Conservation (phyloP, 2,888 invertebrate genomes). For the Bruchidius siliquastri region DNA sequence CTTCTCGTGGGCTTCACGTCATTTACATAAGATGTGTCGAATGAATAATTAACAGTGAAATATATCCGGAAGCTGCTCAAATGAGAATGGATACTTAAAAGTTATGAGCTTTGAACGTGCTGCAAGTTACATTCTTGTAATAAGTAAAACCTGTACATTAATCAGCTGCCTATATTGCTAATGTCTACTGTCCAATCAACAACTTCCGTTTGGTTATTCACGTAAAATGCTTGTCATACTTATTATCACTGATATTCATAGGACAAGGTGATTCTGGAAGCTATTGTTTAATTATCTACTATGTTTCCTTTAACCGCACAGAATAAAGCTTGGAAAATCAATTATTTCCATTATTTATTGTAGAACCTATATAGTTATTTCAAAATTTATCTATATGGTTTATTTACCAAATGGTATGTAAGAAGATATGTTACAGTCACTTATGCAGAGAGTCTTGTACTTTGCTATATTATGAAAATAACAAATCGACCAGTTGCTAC, state of each 20-base stretch:
- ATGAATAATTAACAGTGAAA: not conserved
- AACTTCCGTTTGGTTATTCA: not conserved
- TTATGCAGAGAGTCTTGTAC: no score
- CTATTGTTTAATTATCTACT: not conserved
- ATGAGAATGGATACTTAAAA: not conserved
- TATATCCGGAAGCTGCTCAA: not conserved
- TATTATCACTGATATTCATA: not conserved
- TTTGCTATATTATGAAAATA: no score
- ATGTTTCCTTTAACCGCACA: not conserved
- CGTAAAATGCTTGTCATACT: not conserved
- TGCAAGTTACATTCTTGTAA: not conserved
- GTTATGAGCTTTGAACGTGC: not conserved
- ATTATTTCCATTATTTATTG: no score
- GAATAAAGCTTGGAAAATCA: no score
- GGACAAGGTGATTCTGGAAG: not conserved
- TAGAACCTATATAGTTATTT: no score
- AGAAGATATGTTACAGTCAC: no score
- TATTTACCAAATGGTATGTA: no score
- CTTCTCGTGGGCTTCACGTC: no score
- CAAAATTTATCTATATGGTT: no score
- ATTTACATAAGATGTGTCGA: no score
- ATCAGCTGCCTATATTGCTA: not conserved
- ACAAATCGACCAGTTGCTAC: no score
- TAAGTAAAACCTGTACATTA: not conserved
- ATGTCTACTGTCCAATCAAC: not conserved